Conservation (phyloP, 2,888 invertebrate species). For the Drosophila stalkeri region DNA sequence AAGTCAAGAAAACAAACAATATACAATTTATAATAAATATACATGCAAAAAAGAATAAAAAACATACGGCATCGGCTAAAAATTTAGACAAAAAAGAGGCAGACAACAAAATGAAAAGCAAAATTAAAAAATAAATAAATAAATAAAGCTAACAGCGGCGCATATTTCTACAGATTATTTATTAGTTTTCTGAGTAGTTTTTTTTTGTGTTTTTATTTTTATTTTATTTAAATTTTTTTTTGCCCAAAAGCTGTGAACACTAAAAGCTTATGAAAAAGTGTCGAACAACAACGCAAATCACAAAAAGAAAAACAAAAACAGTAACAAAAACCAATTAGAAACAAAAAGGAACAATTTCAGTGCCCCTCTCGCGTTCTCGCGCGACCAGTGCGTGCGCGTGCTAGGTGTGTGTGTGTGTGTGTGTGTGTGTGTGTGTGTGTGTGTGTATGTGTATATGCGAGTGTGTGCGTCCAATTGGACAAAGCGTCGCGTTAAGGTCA, state of each 20-base stretch:
- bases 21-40: constrained; percentile 22
- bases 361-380: constrained; percentile 5
- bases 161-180: constrained; percentile 60
- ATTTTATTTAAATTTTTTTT: constrained; percentile 19
- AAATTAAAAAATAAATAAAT: constrained; percentile 38
- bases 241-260: constrained; percentile 46
- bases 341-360: constrained; percentile 27
- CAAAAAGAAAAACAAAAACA: constrained; percentile 24
- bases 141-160: constrained; percentile 44
- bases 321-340: constrained; percentile 50
- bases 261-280: constrained; percentile 52
- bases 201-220: constrained; percentile 11
- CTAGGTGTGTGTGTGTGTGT: constrained; percentile 13
- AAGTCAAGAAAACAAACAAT: constrained; percentile 36
- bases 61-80: neutral
- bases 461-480: constrained; percentile 34
- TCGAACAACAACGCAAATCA: constrained; percentile 32
- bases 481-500: constrained; percentile 69
- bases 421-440: constrained; percentile 14
- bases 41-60: constrained; percentile 4
- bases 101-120: constrained; percentile 4
- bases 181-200: constrained; percentile 44
- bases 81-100: constrained; percentile 7
- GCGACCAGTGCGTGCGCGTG: constrained; percentile 20
- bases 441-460: constrained; percentile 10